Percentiles rank a stretch among this genome's conserved stretches.
phyloP scores from a whole-genome alignment of 2,888 invertebrate species.

The Chymomyza caudatula region DNA sequence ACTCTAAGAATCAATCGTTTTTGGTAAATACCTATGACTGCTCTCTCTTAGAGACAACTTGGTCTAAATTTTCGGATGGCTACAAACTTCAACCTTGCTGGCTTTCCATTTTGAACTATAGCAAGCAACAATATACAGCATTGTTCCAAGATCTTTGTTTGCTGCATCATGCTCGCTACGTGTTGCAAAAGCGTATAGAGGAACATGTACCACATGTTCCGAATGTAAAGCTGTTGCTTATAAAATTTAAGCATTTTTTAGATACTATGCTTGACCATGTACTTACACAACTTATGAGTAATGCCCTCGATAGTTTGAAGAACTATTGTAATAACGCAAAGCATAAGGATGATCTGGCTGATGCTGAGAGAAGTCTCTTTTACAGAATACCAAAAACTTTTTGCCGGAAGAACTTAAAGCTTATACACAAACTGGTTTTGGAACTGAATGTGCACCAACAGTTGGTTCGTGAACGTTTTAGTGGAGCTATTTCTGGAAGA shows the following conservation, averaged over 20 bases:
- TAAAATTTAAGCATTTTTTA: neutral
- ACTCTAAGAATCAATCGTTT: neutral
- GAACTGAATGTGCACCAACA: too few relatives aligned
- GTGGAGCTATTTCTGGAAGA: too few relatives aligned
- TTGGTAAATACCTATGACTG: neutral
- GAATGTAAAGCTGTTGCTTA: neutral
- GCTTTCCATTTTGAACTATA: neutral
- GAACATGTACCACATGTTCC: neutral
- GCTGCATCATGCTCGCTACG: neutral
- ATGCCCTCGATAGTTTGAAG: neutral
- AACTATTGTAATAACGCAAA: neutral
- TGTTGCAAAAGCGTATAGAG: neutral
- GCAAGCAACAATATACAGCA: neutral
- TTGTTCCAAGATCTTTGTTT: neutral
- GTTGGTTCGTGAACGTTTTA: too few relatives aligned
- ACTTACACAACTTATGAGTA: neutral
- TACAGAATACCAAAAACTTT: too few relatives aligned
- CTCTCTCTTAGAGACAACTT: neutral
- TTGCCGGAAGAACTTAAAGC: too few relatives aligned
- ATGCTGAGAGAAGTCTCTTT: too few relatives aligned
- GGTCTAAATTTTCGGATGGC: neutral
- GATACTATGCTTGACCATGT: neutral
- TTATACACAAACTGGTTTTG: too few relatives aligned
- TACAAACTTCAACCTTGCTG: neutral
- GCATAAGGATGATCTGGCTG: neutral